Evolutionary conservation across 1,140 invertebrate genomes (phyloP).

Genomic region (Holcopasites calliopsidis): DNA sequence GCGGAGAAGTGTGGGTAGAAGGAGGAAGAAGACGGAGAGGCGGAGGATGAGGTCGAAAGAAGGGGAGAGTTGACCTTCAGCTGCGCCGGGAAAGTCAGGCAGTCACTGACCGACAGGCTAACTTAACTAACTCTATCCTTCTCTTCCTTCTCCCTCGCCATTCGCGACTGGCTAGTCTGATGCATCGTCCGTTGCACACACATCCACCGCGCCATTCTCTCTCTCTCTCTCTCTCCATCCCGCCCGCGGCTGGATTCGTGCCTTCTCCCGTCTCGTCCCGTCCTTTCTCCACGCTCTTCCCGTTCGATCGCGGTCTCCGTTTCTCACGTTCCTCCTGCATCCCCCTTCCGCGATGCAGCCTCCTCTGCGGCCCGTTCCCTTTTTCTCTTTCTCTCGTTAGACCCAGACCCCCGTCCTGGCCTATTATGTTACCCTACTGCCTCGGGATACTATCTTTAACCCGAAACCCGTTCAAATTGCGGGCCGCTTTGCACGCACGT

Average conservation of each 20-base stretch:
- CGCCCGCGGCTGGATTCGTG: not conserved
- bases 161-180: slow-evolving; percentile 73
- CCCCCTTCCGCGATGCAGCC: slow-evolving; percentile 37
- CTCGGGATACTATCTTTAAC: slow-evolving; percentile 69
- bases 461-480: slow-evolving; percentile 66
- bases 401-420: slow-evolving; percentile 55
- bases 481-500: slow-evolving; percentile 49
- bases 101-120: slow-evolving; percentile 81
- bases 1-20: slow-evolving; percentile 48
- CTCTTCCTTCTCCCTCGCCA: slow-evolving; percentile 71
- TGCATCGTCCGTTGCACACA: slow-evolving; percentile 66
- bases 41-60: slow-evolving; percentile 67
- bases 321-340: slow-evolving; percentile 44
- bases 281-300: not conserved
- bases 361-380: slow-evolving; percentile 30
- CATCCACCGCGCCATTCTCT: slow-evolving; percentile 11
- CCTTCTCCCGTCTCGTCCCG: not conserved
- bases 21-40: slow-evolving; percentile 42
- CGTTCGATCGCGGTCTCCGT: slow-evolving; percentile 10
- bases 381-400: slow-evolving; percentile 64
- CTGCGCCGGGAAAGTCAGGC: slow-evolving; percentile 79
- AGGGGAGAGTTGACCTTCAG: slow-evolving; percentile 79
- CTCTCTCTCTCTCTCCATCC: slow-evolving; percentile 7
- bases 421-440: slow-evolving; percentile 72
- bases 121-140: slow-evolving; percentile 80